Conservation (phyloP, 2,888 invertebrate genomes). For the Miltochrista miniata region DNA sequence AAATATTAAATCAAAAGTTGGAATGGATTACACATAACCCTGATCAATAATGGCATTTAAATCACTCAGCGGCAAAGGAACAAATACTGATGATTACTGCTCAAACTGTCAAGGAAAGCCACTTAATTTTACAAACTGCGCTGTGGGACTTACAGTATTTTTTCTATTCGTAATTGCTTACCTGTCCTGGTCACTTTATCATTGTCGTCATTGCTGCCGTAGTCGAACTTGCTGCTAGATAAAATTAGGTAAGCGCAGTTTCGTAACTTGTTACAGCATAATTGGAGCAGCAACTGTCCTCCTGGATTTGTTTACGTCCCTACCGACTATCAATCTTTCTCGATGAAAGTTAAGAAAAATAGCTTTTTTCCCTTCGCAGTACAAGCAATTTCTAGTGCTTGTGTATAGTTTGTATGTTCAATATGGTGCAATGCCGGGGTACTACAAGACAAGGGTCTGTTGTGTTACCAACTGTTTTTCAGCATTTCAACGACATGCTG, state of each 20-base stretch:
- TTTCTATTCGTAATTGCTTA: conserved; percentile 40
- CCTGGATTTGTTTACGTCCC: too few relatives aligned
- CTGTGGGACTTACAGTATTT: neutral
- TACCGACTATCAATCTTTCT: too few relatives aligned
- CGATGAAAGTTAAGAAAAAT: too few relatives aligned
- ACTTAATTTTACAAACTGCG: neutral
- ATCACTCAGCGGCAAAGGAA: neutral
- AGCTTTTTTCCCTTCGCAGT: too few relatives aligned
- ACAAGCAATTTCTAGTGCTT: too few relatives aligned
- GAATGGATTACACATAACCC: conserved; percentile 1
- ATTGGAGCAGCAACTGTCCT: too few relatives aligned
- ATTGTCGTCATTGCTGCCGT: conserved; percentile 34
- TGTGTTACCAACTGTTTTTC: too few relatives aligned
- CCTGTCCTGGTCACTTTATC: conserved; percentile 47
- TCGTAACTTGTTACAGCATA: too few relatives aligned
- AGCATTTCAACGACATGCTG: too few relatives aligned
- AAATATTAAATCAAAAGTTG: neutral
- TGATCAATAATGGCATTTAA: neutral
- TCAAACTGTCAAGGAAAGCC: neutral
- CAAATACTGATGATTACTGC: neutral
- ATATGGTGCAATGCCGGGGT: too few relatives aligned
- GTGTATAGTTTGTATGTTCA: too few relatives aligned
- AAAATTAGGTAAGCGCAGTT: neutral
- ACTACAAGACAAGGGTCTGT: too few relatives aligned
- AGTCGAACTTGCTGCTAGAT: neutral